Evolutionary conservation across 2,113 vertebrate genomes (phyloP), one percentile per base, ranked within the genome.

Genomic region (Elephantulus edwardii): DNA sequence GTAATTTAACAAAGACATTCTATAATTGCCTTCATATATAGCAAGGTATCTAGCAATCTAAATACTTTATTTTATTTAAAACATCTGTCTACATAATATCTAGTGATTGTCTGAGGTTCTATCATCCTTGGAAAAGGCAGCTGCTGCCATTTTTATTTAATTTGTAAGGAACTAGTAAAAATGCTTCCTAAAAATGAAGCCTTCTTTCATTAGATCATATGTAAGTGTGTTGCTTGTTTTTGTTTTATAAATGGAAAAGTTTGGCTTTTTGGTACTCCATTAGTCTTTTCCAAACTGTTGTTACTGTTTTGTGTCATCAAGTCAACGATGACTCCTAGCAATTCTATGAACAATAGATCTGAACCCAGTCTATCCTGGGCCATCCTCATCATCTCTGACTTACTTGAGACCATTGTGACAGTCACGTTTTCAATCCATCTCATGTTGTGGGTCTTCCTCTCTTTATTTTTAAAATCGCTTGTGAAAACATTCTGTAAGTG

Each of bases 21-120:
- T 95, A 97, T 97, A 98, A 97, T 98, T 98, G 97, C 93, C 95
- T 98, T 98, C 98, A 95, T 98, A 98, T 98, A 97, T 97, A 97
- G 97, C 93, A 97, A 97, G 97, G 96, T 98, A 98, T 97, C 97
- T 97, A 95, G 92, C 95, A 97, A 98, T 97, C 97, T 97, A 97
- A 97, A 97, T 98, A 97, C 95, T 97, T 97, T 97, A 96, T 97
- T 97, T 97, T 98, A 98, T 98, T 98, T 97, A 97, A 98, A 98
- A 98, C 98, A 97, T 97, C 96, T 98, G 98, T 97, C 96, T 96
- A 96, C 95, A 96, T 97, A 97, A 97, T 96, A 95, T 97, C 96
- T 96, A 94, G 94, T 96, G 97, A 97, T 96, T 97, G 88, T 96
- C 94, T 93, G 95, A 95, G 92, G 89, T 92, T 96, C 56, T 96